These are phyloP conservation scores for Papilio demoleus DNA, from an alignment of 2,888 invertebrate genomes.

Conservation along the genomic window DNA sequence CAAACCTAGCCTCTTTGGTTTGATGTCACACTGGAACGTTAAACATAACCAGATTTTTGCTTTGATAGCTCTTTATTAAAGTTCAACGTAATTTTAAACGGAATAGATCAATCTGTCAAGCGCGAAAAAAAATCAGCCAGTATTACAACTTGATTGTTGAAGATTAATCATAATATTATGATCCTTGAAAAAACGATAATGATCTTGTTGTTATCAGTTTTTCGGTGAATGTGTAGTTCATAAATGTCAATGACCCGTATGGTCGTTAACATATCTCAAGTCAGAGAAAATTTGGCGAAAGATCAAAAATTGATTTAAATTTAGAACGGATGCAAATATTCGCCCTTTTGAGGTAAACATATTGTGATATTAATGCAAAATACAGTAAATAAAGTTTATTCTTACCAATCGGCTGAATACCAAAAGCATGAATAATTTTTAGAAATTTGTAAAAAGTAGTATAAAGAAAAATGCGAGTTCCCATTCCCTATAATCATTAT, in stretches of 20 bases:
- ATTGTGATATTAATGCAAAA: constrained; percentile 34
- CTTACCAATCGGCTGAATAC: not conserved
- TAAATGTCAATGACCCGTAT: constrained; percentile 58
- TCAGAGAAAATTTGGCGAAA: constrained; percentile 59
- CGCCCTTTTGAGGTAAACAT: constrained; percentile 44
- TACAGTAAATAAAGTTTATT: not conserved
- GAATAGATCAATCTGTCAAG: no score
- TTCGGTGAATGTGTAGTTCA: not conserved
- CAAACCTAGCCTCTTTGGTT: constrained; percentile 6
- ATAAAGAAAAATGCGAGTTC: not conserved
- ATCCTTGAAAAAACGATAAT: no score
- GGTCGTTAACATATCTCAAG: constrained; percentile 53
- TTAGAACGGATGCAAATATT: constrained; percentile 47
- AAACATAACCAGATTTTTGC: no score
- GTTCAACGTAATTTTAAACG: no score
- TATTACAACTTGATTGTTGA: no score
- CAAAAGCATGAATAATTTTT: constrained; percentile 12
- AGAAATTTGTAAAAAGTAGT: not conserved
- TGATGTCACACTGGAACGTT: no score
- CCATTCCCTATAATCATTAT: no score
- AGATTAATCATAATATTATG: no score
- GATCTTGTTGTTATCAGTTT: not conserved
- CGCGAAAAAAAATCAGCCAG: no score
- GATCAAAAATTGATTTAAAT: constrained; percentile 58
- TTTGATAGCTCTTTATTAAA: no score